Conservation (phyloP, 1,140 invertebrate genomes). For the Lepidurus apus region DNA sequence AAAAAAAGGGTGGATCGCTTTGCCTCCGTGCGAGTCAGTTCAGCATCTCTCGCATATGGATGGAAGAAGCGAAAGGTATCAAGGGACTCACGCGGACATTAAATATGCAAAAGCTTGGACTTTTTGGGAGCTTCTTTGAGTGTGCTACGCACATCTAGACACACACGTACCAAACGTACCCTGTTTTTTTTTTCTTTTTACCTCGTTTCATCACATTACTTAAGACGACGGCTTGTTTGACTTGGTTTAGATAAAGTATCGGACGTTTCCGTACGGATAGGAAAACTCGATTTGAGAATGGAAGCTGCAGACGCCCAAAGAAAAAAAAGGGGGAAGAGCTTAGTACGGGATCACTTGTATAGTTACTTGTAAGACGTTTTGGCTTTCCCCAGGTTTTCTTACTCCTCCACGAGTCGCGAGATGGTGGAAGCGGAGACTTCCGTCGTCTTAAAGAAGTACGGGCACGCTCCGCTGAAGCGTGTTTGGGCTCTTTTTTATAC, state of each 20-base stretch:
- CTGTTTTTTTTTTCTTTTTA: too few relatives aligned
- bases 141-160: too few relatives aligned
- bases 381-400: not conserved
- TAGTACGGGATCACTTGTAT: not conserved
- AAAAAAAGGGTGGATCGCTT: not conserved
- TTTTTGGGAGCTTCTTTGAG: not conserved
- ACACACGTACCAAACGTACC: too few relatives aligned
- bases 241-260: too few relatives aligned
- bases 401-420: not conserved
- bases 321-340: too few relatives aligned
- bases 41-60: not conserved
- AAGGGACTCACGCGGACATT: not conserved
- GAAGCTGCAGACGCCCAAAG: too few relatives aligned
- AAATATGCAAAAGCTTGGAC: slow-evolving; percentile 6
- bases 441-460: not conserved
- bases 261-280: too few relatives aligned
- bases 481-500: not conserved
- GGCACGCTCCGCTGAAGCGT: not conserved
- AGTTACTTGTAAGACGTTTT: not conserved
- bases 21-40: not conserved
- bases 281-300: too few relatives aligned
- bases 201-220: too few relatives aligned
- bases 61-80: not conserved
- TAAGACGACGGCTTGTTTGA: too few relatives aligned
- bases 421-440: slow-evolving; percentile 10